Evolutionary conservation across 2,888 invertebrate species (phyloP).

Genomic region (Caenorhabditis virilis): DNA sequence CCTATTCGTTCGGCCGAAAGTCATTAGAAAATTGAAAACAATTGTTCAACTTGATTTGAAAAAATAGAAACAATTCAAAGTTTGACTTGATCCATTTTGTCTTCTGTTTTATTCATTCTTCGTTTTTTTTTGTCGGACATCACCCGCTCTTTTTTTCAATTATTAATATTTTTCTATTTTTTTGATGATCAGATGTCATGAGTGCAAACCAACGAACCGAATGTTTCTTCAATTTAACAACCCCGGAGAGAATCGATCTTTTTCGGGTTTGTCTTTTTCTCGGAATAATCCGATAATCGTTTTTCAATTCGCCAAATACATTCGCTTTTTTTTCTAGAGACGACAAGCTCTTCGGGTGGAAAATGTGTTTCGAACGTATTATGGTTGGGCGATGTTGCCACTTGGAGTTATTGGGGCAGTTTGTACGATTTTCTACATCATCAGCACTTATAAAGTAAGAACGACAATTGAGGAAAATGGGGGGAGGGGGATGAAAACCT

Average conservation of each 20-base stretch:
- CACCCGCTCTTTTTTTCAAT: not conserved
- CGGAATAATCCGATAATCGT: not conserved
- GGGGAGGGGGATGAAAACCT: too few species aligned
- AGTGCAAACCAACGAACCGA: constrained; percentile 55
- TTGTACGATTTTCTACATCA: constrained; percentile 55
- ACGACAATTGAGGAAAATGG: too few species aligned
- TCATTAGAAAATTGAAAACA: too few species aligned
- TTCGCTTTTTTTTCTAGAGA: constrained; percentile 34
- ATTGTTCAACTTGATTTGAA: too few species aligned
- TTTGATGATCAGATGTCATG: constrained; percentile 25
- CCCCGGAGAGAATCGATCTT: constrained; percentile 54
- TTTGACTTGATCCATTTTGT: too few species aligned
- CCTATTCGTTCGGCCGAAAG: too few species aligned
- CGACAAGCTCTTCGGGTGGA: constrained; percentile 53
- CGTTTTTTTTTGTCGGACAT: too few species aligned
- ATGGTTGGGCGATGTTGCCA: constrained; percentile 62
- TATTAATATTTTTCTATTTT: not conserved
- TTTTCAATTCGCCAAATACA: not conserved
- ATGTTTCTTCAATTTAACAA: constrained; percentile 58
- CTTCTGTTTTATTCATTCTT: too few species aligned
- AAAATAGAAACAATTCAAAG: too few species aligned
- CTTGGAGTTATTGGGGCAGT: constrained; percentile 53
- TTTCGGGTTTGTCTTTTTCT: constrained; percentile 42
- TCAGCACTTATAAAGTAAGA: constrained; percentile 51
- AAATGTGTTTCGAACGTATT: constrained; percentile 57